Percentiles rank a stretch among this genome's conserved stretches.
Evolutionary conservation across 2,113 vertebrate genomes (phyloP).

Genomic region (Dromas ardeola): DNA sequence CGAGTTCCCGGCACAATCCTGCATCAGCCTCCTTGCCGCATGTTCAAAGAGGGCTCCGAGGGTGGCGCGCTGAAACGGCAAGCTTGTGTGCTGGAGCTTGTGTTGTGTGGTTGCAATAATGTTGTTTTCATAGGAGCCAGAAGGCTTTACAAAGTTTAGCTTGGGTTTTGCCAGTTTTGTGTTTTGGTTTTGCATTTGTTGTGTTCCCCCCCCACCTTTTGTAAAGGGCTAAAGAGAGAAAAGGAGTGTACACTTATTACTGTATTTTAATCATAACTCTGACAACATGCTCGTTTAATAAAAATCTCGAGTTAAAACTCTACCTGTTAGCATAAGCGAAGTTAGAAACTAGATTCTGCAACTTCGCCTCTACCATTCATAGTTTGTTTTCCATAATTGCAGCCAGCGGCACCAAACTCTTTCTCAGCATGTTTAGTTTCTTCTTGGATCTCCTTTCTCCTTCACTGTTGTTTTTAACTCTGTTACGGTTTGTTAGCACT

Average conservation of each 20-base stretch:
- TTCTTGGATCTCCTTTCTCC: background rate
- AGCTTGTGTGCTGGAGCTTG: conserved; percentile 31
- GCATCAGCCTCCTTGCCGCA: conserved; percentile 53
- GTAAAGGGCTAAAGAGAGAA: background rate
- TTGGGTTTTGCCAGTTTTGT: background rate
- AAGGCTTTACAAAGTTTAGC: conserved; percentile 36
- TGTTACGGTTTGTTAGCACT: conserved; percentile 16
- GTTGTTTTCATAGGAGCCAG: conserved; percentile 60
- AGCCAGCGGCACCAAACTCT: background rate
- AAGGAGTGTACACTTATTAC: background rate
- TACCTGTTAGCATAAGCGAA: conserved; percentile 27
- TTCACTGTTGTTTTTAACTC: conserved; percentile 7
- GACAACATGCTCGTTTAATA: conserved; percentile 5
- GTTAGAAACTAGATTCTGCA: conserved; percentile 11
- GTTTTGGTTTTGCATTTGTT: background rate
- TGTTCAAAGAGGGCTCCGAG: conserved; percentile 64
- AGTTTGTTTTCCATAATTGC: conserved; percentile 43
- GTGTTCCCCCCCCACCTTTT: background rate
- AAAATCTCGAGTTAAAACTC: conserved; percentile 14
- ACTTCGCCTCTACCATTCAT: conserved; percentile 7
- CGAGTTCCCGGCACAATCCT: conserved; percentile 64
- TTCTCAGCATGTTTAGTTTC: conserved; percentile 33
- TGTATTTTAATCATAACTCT: conserved; percentile 26
- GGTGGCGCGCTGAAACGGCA: conserved; percentile 20
- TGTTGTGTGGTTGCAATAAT: conserved; percentile 60